Evolutionary conservation across 2,888 invertebrate genomes (phyloP).

Genomic region (Dioctria linearis): DNA sequence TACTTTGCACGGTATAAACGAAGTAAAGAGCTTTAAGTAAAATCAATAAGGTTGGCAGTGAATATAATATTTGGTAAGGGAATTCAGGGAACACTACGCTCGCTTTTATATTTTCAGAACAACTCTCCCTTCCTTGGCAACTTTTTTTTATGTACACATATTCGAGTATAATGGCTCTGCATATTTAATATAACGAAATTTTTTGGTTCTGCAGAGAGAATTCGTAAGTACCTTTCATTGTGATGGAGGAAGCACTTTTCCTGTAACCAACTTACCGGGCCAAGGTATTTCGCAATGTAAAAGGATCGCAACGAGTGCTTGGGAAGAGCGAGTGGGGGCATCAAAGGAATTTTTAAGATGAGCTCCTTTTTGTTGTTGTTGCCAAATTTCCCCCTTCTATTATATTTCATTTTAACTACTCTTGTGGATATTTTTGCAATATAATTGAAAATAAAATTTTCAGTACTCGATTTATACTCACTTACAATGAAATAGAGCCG

Average conservation of each 20-base stretch:
- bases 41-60: slow-evolving; percentile 44
- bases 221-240: slow-evolving; percentile 48
- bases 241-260: slow-evolving; percentile 34
- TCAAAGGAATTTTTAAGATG: slow-evolving; percentile 37
- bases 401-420: too few relatives aligned
- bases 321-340: neutral
- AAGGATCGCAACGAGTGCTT: neutral
- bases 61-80: slow-evolving; percentile 44
- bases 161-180: slow-evolving; percentile 45
- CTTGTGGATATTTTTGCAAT: too few relatives aligned
- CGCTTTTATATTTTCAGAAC: slow-evolving; percentile 30
- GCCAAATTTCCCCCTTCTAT: neutral
- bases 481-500: too few relatives aligned
- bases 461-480: too few relatives aligned
- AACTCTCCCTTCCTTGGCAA: slow-evolving; percentile 28
- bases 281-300: neutral
- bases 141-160: slow-evolving; percentile 35
- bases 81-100: slow-evolving; percentile 6
- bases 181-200: slow-evolving; percentile 42
- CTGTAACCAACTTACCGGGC: slow-evolving; percentile 36
- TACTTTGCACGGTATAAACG: slow-evolving; percentile 29
- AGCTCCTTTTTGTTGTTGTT: slow-evolving; percentile 26
- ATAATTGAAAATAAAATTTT: too few relatives aligned
- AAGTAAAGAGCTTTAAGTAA: slow-evolving; percentile 47
- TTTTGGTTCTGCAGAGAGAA: slow-evolving; percentile 42